A percentile compares a stretch with the other conserved stretches of the same genome.
These are phyloP conservation scores for Toxotes jaculatrix DNA, from an alignment of 2,113 vertebrate genomes.

Conservation along the genomic window DNA sequence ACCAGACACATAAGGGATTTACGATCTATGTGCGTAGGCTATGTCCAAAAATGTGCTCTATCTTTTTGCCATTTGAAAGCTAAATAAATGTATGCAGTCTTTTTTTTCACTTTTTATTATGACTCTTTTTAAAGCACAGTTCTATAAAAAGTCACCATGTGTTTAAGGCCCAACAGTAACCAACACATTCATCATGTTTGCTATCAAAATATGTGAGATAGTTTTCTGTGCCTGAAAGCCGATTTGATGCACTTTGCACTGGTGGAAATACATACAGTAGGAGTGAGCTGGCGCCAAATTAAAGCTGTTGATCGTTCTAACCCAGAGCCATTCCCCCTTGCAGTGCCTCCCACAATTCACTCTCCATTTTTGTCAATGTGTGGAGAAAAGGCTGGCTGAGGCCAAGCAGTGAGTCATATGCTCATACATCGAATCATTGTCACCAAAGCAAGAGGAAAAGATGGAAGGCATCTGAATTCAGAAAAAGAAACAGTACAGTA, in stretches of 20 bases:
- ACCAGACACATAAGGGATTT: slow-evolving; percentile 7
- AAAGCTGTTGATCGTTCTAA: slow-evolving; percentile 60
- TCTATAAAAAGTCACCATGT: slow-evolving; percentile 13
- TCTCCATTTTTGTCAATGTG: slow-evolving; percentile 76
- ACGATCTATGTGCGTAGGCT: background rate
- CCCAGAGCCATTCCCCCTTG: slow-evolving; percentile 47
- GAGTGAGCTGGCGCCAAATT: slow-evolving; percentile 63
- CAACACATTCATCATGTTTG: slow-evolving; percentile 35
- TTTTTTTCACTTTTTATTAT: slow-evolving; percentile 6
- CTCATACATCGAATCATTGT: slow-evolving; percentile 67
- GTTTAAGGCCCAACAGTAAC: slow-evolving; percentile 26
- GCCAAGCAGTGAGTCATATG: slow-evolving; percentile 79
- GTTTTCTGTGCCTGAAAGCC: slow-evolving; percentile 25
- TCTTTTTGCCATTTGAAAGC: background rate
- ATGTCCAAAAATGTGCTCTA: background rate
- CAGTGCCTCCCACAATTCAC: slow-evolving; percentile 76
- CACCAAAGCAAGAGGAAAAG: slow-evolving; percentile 51
- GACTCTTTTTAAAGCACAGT: background rate
- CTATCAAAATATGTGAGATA: slow-evolving; percentile 15
- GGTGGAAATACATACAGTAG: slow-evolving; percentile 54
- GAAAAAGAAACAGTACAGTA: slow-evolving; percentile 35
- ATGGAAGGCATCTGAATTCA: slow-evolving; percentile 49
- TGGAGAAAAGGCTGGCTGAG: slow-evolving; percentile 73
- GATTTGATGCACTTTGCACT: slow-evolving; percentile 48
- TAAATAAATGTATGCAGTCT: slow-evolving; percentile 6